A percentile compares a stretch with the other conserved stretches of the same genome.
phyloP scores from a whole-genome alignment of 2,797 vertebrate species.

The Threskiornis aethiopicus region DNA sequence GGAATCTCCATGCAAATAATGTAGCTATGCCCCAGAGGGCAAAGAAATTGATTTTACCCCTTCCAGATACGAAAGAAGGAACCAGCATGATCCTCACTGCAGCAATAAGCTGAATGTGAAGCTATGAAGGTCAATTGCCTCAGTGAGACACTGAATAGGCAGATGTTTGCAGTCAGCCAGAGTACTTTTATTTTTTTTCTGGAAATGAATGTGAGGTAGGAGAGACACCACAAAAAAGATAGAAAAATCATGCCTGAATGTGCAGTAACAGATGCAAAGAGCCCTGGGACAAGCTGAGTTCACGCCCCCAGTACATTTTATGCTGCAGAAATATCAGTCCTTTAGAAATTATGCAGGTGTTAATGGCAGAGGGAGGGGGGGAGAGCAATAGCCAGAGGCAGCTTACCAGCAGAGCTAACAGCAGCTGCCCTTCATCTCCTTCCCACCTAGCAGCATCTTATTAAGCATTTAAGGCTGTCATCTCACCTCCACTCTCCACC shows the following conservation, averaged over 20 bases:
- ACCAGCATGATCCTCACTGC: background rate
- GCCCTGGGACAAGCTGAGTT: background rate
- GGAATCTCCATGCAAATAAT: background rate
- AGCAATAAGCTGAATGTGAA: background rate
- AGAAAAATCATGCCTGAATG: background rate
- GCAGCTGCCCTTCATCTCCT: background rate
- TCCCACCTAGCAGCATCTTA: background rate
- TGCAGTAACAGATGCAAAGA: background rate
- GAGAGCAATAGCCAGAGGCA: background rate
- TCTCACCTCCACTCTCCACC: background rate
- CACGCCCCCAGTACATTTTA: background rate
- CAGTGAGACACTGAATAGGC: background rate
- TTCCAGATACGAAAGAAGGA: slow-evolving; percentile 6
- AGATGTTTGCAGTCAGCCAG: background rate
- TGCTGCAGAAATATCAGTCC: background rate
- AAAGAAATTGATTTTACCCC: background rate
- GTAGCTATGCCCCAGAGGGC: background rate
- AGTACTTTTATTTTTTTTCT: background rate
- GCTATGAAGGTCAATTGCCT: background rate
- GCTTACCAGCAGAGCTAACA: background rate
- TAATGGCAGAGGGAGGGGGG: background rate
- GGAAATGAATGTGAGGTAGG: background rate
- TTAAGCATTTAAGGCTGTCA: background rate
- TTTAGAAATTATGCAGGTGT: background rate
- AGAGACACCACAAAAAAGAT: background rate